Conservation (phyloP, 1,140 invertebrate species). For the Ceratosolen solmsi region DNA sequence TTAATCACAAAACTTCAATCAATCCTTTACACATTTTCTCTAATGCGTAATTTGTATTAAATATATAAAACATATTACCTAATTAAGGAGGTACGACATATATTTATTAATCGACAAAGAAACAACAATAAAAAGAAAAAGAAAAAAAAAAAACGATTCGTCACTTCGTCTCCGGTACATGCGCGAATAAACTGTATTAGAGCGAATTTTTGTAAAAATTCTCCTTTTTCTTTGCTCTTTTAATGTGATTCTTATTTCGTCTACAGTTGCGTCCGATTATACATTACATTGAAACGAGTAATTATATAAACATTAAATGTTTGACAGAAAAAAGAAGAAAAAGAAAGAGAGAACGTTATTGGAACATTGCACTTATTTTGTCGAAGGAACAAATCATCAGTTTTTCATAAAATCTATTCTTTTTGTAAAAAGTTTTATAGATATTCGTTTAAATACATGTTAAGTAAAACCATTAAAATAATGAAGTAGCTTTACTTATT, state of each 20-base stretch:
- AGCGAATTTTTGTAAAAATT: constrained; percentile 39
- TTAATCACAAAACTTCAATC: constrained; percentile 48
- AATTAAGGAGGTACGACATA: constrained; percentile 62
- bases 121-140: neutral
- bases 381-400: constrained; percentile 2
- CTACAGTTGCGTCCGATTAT: neutral
- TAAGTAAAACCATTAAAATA: constrained; percentile 15
- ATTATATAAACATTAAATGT: neutral
- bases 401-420: constrained; percentile 1
- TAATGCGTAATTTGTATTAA: constrained; percentile 57
- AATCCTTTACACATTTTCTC: constrained; percentile 51
- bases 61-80: constrained; percentile 56
- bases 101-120: constrained; percentile 66
- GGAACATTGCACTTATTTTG: constrained; percentile 1
- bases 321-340: neutral
- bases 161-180: constrained; percentile 61
- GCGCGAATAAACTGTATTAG: constrained; percentile 64
- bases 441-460: constrained; percentile 24
- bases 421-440: constrained; percentile 43
- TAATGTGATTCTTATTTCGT: constrained; percentile 14
- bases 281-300: neutral
- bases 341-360: too few relatives aligned
- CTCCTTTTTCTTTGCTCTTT: constrained; percentile 10
- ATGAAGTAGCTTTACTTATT: neutral
- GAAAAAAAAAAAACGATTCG: constrained; percentile 53